A percentile compares a stretch with the other conserved stretches of the same genome.
phyloP scores from a whole-genome alignment of 2,888 invertebrate genomes.

The Papilio gigon region DNA sequence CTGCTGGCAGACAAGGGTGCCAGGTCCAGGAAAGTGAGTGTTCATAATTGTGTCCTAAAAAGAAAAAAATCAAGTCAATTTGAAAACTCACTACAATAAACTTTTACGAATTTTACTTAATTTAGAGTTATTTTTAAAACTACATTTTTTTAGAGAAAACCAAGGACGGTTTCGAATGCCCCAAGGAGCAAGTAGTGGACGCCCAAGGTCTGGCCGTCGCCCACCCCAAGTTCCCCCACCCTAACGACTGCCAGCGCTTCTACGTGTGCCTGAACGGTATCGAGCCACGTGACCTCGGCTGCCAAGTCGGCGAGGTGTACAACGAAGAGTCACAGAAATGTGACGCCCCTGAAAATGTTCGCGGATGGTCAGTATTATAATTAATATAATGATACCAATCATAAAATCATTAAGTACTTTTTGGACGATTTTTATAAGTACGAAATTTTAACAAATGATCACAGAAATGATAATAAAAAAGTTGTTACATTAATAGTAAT shows the following conservation, averaged over 20 bases:
- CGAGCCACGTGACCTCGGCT: slow-evolving; percentile 94
- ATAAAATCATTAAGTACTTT: no score
- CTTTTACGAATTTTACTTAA: background rate
- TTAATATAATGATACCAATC: background rate
- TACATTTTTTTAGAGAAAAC: slow-evolving; percentile 85
- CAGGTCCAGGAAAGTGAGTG: slow-evolving; percentile 80
- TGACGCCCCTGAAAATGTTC: slow-evolving; percentile 94
- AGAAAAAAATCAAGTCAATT: no score
- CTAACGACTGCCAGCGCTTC: slow-evolving; percentile 94
- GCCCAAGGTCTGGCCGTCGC: slow-evolving; percentile 87
- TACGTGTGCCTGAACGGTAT: slow-evolving; percentile 94
- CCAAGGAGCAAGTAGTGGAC: slow-evolving; percentile 85
- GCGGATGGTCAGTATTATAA: slow-evolving; percentile 87
- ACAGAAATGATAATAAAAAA: no score
- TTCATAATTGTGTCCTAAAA: background rate
- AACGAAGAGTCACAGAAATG: slow-evolving; percentile 92
- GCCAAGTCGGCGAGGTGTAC: slow-evolving; percentile 94
- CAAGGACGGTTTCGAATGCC: slow-evolving; percentile 93
- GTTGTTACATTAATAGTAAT: no score
- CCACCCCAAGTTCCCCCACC: slow-evolving; percentile 93
- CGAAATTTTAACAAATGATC: no score
- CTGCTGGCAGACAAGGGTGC: slow-evolving; percentile 89
- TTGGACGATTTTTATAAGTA: no score
- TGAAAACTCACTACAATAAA: no score
- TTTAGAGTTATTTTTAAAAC: no score